phyloP scores from a whole-genome alignment of 2,888 invertebrate genomes.

The Tipula unca region DNA sequence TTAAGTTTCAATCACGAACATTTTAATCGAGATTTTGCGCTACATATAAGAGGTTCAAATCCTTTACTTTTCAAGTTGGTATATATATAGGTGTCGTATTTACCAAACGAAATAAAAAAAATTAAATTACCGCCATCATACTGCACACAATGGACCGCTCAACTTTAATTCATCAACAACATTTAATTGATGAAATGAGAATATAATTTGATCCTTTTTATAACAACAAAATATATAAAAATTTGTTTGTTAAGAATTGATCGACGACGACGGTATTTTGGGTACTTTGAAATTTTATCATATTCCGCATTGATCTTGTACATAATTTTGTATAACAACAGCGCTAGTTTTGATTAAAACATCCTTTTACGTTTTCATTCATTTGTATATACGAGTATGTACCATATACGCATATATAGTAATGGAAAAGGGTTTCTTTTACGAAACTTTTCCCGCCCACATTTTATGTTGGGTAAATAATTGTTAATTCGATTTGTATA shows the following conservation, averaged over 20 bases:
- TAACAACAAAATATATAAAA: not conserved
- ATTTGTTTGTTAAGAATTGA: not conserved
- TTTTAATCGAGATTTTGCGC: not conserved
- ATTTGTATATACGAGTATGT: no score
- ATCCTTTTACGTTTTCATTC: not conserved
- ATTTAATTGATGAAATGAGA: not conserved
- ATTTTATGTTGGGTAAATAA: not conserved
- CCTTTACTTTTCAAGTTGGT: not conserved
- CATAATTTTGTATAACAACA: not conserved
- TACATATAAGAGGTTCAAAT: no score
- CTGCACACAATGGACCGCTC: not conserved
- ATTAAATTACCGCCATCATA: not conserved
- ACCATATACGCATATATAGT: no score
- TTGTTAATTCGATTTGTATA: not conserved
- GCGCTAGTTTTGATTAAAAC: constrained; percentile 2
- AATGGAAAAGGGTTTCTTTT: not conserved
- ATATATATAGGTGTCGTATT: not conserved
- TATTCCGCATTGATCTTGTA: not conserved
- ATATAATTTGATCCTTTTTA: not conserved
- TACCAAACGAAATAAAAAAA: constrained; percentile 1
- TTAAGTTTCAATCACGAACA: not conserved
- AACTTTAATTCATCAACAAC: not conserved
- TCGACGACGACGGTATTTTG: not conserved
- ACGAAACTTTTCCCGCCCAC: not conserved
- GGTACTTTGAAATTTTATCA: not conserved